Evolutionary conservation across 2,797 vertebrate species (phyloP).

Genomic region (Ctenopoma kingsleyae): DNA sequence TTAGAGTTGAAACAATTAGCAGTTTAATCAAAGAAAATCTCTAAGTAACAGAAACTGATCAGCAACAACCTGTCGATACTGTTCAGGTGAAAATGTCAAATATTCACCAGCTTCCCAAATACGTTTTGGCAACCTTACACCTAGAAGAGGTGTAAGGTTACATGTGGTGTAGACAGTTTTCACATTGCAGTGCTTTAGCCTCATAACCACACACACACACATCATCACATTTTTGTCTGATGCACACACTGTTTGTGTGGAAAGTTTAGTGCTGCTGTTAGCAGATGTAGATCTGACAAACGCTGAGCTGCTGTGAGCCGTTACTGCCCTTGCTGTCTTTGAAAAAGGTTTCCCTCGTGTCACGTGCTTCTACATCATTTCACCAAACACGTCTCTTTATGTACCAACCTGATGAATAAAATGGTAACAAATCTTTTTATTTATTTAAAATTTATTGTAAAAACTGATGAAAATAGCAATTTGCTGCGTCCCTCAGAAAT

Average conservation of each 20-base stretch:
- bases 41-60: background rate
- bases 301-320: background rate
- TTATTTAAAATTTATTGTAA: too few species aligned
- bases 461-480: background rate
- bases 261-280: background rate
- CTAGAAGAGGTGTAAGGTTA: background rate
- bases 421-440: too few species aligned
- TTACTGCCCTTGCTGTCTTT: background rate
- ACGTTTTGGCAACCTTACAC: too few species aligned
- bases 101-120: too few species aligned
- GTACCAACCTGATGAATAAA: background rate
- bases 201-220: background rate
- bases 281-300: background rate
- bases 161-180: too few species aligned
- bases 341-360: background rate
- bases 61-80: background rate
- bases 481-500: background rate
- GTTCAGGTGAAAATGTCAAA: background rate
- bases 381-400: background rate
- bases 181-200: background rate
- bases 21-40: background rate
- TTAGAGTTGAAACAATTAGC: background rate
- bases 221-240: too few species aligned
- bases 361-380: background rate
- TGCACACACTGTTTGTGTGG: background rate